Base-by-base conservation (phyloP, 1,140 invertebrate species). In the Maniola jurtina region DNA sequence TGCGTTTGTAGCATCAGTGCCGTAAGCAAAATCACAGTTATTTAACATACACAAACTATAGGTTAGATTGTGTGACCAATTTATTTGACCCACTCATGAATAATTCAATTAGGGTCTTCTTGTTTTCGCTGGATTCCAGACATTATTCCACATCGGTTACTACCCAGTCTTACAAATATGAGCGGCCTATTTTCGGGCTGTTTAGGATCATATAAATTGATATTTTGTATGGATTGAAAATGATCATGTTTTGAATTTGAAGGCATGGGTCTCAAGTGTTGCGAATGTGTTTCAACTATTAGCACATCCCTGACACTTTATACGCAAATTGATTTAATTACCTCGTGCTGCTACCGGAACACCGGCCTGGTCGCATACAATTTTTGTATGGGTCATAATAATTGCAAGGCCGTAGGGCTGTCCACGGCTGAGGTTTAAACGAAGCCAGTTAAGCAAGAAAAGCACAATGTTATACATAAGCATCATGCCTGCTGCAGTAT, bases 81-180 rank as follows among this genome's bases (percentile, higher is more conserved):
- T 79, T 81, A 76, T 79, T 75, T 77, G 76, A 71, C 61, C 65
- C n/a, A 45, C 35, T 58, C 65, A 83, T 76, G 77, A 82, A 81
- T 82, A 73, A 82, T 82, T 77, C 79, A 81, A 69, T 72, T 68
- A 68, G 70, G 64, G 76, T 79, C 67, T 80, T 64, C 68, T 73
- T 80, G 76, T 83, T 76, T 70, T 71, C 48, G 66, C 50, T 56
- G 61, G 47, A 52, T 50, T 50, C 61, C 15, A 48, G 15, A 8
- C 58, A 57, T 68, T 68, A 47, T 68, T 68, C 66, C 38, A 60
- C 55, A 68, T 60, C 55, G 60, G 61, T 54, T 52, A 59, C 61
- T 34, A 59, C 47, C 54, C 61, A 64, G 54, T 57, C 61, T 56
- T 40, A 47, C 61, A 47, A 60, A 45, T 58, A 57, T 35, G 56